These are phyloP conservation scores for Drosophila kambysellisi DNA, from an alignment of 2,888 invertebrate genomes.

Conservation along the genomic window DNA sequence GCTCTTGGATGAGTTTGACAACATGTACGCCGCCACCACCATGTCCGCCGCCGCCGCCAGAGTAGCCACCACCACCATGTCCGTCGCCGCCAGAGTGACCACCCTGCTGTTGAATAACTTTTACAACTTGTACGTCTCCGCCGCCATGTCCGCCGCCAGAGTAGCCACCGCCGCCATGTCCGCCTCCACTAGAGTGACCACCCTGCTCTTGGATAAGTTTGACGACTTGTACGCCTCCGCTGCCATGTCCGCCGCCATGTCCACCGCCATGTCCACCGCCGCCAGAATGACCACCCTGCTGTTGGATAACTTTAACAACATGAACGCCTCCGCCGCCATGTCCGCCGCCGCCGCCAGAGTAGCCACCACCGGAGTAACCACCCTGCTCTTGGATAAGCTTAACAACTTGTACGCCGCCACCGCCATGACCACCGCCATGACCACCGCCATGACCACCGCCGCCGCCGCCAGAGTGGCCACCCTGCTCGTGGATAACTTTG, in stretches of 20 bases:
- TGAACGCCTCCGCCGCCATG: conserved; percentile 43
- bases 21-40: conserved; percentile 52
- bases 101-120: neutral
- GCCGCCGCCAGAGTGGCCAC: conserved; percentile 19
- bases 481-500: conserved; percentile 3
- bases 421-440: neutral
- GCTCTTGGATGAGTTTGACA: conserved; percentile 68
- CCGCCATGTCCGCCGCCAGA: conserved; percentile 36
- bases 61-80: conserved; percentile 30
- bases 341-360: conserved; percentile 14
- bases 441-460: conserved; percentile 32
- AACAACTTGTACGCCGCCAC: conserved; percentile 62
- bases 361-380: conserved; percentile 18
- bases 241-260: conserved; percentile 35
- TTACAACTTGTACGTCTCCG: neutral
- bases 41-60: conserved; percentile 37
- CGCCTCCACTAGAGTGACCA: conserved; percentile 57
- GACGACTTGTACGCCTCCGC: conserved; percentile 61
- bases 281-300: conserved; percentile 52
- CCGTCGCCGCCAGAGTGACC: conserved; percentile 26
- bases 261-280: conserved; percentile 29
- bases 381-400: conserved; percentile 69
- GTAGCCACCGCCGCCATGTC: conserved; percentile 18
- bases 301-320: conserved; percentile 63
- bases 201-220: conserved; percentile 19